Base-by-base conservation (phyloP, 1,140 invertebrate species). In the Procambarus virginalis region DNA sequence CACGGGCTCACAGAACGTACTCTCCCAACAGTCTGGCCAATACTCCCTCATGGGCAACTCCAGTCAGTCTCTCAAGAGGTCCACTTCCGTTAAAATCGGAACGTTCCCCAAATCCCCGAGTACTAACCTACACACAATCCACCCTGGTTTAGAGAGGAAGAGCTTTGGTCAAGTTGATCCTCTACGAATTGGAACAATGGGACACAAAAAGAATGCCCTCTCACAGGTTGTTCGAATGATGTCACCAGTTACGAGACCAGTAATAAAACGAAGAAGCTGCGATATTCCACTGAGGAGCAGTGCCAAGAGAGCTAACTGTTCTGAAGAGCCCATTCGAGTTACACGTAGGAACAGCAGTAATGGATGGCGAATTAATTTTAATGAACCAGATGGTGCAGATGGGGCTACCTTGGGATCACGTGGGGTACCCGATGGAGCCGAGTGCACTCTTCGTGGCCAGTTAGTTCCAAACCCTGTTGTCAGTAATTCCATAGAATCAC, bases 341-440 rank as follows among this genome's bases (percentile, higher is more conserved):
- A 81, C 48, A 48, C 64, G 83, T 2, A 84, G 83, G 64, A 84
- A 60, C 20, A 90, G 83, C 49, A 70, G 83, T 34, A 70, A 6
- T 4, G 79, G 60, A 4, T 51, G 89, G 68, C 73, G 76, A 20
- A 81, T 51, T 14, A 55, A 34, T 70, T 73, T 60, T 14, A 90
- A 90, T 76, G 89, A 90, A 73, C 89, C 89, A n/a, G 89, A 90
- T 75, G 84, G 91, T 87, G 91, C 75, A 17, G 80, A 83, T 49
- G 20, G 68, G 3, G 80, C 48, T 81, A 78, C 86, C 10, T 48
- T 86, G n/a, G 84, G 80, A 46, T 77, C 82, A 5, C 90, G 90
- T n/a, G 92, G 89, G 2, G 87, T 89, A n/a, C 92, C 92, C 78
- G 92, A 91, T 80, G 92, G 90, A 51, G 90, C 92, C 55, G 90